These are phyloP conservation scores for Crocallis elinguaria DNA, from an alignment of 2,888 invertebrate species.

Conservation along the genomic window DNA sequence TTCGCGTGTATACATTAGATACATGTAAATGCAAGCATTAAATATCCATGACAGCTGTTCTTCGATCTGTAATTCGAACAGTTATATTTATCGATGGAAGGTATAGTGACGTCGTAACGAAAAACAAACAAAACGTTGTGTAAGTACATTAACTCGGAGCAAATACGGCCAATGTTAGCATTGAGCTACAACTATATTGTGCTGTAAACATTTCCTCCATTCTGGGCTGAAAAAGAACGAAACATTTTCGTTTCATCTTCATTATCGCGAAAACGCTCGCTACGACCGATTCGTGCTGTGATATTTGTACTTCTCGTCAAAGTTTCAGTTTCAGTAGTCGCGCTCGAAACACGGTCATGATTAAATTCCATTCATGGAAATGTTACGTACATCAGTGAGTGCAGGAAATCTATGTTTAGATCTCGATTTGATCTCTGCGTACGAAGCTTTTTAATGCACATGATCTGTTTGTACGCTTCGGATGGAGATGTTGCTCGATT, in stretches of 20 bases:
- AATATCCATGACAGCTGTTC: conserved; percentile 9
- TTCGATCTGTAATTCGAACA: neutral
- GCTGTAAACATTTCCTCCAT: conserved; percentile 17
- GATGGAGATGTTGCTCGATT: conserved; percentile 7
- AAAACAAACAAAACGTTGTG: no score
- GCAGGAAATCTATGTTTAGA: conserved; percentile 18
- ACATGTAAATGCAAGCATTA: no score
- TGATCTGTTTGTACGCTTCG: conserved; percentile 8
- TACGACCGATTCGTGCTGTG: conserved; percentile 36
- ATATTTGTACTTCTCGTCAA: conserved; percentile 38
- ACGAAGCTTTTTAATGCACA: conserved; percentile 4
- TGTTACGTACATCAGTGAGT: conserved; percentile 5
- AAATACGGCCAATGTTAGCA: no score
- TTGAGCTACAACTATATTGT: neutral
- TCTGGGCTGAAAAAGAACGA: conserved; percentile 36
- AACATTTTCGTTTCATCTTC: conserved; percentile 46
- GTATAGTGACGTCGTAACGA: no score
- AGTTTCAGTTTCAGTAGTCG: conserved; percentile 22
- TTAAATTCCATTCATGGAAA: conserved; percentile 24
- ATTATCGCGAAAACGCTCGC: conserved; percentile 40
- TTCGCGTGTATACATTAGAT: no score
- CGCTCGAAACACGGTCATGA: conserved; percentile 15
- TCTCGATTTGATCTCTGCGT: conserved; percentile 13
- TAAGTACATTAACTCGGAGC: no score
- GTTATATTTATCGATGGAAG: neutral